Base-by-base conservation (phyloP, 2,113 vertebrate genomes). In the Lophius piscatorius region DNA sequence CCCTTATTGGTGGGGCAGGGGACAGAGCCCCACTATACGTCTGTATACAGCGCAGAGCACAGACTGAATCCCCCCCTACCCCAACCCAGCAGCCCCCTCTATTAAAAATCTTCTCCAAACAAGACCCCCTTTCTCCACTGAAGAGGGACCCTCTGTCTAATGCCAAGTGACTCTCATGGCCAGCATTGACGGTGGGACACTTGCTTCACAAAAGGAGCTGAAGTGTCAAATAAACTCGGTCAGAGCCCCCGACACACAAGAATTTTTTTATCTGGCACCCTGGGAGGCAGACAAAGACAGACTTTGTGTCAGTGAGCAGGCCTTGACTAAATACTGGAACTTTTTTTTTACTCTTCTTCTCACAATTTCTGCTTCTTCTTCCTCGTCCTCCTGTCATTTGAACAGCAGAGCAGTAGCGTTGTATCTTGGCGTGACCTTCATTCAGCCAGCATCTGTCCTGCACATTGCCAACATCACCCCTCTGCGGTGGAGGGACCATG, bases 111-210 rank as follows among this genome's bases (percentile, higher is more conserved):
- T 90, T 93, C 90, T 93, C 87, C 79, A 92, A 94, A 98, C 95
- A 96, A 97, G 92, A 92, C 91, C 81, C 91, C 91, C 93, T 94
- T 96, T 97, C 93, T 97, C 92, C 90, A 83, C 92, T 95, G 91
- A 94, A 97, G 95, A 97, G 95, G 94, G 93, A 94, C 94, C 92
- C 92, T 95, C 92, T 96, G 94, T 94, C 94, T 91, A 88, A 88
- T 85, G 92, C 93, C 94, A 93, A 95, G 92, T 92, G 90, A 94
- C 95, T 95, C 95, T 94, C 93, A 92, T 92, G 95, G 93, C 91
- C 84, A 90, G 90, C 93, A 92, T 94, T 96, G 94, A 94, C 94
- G 90, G 91, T 81, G 90, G 88, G 93, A 91, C 93, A 94, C 93
- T 95, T 90, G 71, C 92, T 91, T 84, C 90, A 95, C 94, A 95